Conservation (phyloP, 2,113 vertebrate genomes). For the Petaurus breviceps region DNA sequence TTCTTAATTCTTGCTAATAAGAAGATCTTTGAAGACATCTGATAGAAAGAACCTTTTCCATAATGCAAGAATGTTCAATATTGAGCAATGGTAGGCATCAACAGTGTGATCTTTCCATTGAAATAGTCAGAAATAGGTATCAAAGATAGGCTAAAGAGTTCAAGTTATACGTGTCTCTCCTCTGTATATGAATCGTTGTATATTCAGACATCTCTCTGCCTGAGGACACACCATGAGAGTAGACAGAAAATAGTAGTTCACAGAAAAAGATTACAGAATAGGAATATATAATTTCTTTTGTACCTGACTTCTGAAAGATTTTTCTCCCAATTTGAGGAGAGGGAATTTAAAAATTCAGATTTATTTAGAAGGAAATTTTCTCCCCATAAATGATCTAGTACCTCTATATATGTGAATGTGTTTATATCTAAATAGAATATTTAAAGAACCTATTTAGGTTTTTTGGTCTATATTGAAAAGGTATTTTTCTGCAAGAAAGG, state of each 20-base stretch:
- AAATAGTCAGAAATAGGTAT: conserved; percentile 35
- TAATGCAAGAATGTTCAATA: conserved; percentile 14
- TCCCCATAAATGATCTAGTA: conserved; percentile 31
- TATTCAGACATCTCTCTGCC: conserved; percentile 46
- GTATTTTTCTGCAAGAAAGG: conserved; percentile 53
- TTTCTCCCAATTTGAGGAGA: conserved; percentile 53
- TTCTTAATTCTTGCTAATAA: conserved; percentile 81
- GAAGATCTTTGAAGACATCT: conserved; percentile 70
- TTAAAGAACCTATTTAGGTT: conserved; percentile 36
- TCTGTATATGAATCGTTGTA: conserved; percentile 10
- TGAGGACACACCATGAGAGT: conserved; percentile 62
- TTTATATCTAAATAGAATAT: conserved; percentile 20
- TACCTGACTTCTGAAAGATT: not conserved
- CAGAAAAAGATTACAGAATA: conserved; percentile 49
- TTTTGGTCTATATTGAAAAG: conserved; percentile 47
- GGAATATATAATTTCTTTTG: not conserved
- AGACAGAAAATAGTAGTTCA: conserved; percentile 40
- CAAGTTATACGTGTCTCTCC: not conserved
- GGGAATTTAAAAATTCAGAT: conserved; percentile 15
- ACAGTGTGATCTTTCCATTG: conserved; percentile 27
- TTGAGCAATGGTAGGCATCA: not conserved
- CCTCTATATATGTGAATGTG: conserved; percentile 43
- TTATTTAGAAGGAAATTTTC: conserved; percentile 36
- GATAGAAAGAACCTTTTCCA: conserved; percentile 73
- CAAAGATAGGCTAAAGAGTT: conserved; percentile 60